Base-by-base conservation (phyloP, 1,140 invertebrate species). In the Ooceraea biroi region DNA sequence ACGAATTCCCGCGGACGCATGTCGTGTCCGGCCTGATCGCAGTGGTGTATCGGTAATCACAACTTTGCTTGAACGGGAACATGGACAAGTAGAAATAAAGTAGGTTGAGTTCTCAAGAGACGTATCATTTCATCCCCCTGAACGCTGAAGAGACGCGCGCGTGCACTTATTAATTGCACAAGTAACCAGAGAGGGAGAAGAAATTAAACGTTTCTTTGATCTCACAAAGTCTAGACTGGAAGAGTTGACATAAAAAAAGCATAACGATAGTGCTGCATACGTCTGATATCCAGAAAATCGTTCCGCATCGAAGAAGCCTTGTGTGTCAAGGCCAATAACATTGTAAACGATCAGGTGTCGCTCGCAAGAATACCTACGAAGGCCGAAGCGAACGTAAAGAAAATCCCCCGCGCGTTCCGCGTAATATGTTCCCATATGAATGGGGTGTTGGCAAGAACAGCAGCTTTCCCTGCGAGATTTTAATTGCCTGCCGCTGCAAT, bases 71-170 rank as follows among this genome's bases (percentile, higher is more conserved):
- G 73, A 4, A 46, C 36, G 58, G 30, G 71, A 73, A 73, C 71
- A 55, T 55, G 71, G 55, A 27, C 73, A 77, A n/a, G 60, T 77
- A 41, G 19, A 19, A 55, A 46, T 22, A 41, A 77, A 77, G 61
- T 77, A 66, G 74, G 74, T 55, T 66, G 74, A 63, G 27, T 52
- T 27, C 66, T 66, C 41, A 41, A 61, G 27, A 65, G 46, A n/a
- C n/a, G 22, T 27, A 65, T 76, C 36, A 65, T 50, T 36, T 50
- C 44, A 30, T 76, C 44, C 25, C n/a, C n/a, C 41, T n/a, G 41
- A 10, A 25, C 44, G 3, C n/a, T n/a, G 27, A 63, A 30, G 41
- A 50, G 63, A 50, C 57, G 44, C 41, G 30, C 36, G 69, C 19
- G n/a, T 19, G 41, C 22, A 14, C 46, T 12, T n/a, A 41, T 61